Evolutionary conservation across 2,888 invertebrate species (phyloP).

Genomic region (Icerya purchasi): DNA sequence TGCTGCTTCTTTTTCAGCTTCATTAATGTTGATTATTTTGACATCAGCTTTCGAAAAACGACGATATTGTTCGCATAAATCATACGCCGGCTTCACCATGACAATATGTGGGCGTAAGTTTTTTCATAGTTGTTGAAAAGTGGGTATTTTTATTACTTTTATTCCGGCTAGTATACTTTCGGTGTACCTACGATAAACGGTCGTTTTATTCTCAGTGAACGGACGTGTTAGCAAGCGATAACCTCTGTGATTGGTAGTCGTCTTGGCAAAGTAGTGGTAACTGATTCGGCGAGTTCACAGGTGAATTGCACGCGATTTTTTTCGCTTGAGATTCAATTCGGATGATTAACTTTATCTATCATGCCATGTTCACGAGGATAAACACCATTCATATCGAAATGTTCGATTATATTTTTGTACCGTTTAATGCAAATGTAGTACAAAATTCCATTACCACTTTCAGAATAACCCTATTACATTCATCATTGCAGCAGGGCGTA

Average conservation of each 20-base stretch:
- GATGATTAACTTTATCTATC: not conserved
- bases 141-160: not conserved
- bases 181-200: conserved; percentile 1
- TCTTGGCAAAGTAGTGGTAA: not conserved
- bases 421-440: not conserved
- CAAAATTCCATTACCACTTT: not conserved
- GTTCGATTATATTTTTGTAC: too few species aligned
- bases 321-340: not conserved
- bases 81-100: conserved; percentile 1
- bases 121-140: not conserved
- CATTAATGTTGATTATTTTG: not conserved
- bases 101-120: not conserved
- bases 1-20: not conserved
- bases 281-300: not conserved
- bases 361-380: not conserved
- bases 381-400: not conserved
- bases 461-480: not conserved
- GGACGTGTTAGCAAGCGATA: not conserved
- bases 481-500: not conserved
- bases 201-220: not conserved
- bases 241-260: not conserved
- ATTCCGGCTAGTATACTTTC: not conserved
- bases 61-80: not conserved
- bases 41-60: not conserved
- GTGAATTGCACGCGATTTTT: not conserved